These are phyloP conservation scores for Synaphobranchus kaupii DNA, from an alignment of 2,797 vertebrate species.

Conservation along the genomic window DNA sequence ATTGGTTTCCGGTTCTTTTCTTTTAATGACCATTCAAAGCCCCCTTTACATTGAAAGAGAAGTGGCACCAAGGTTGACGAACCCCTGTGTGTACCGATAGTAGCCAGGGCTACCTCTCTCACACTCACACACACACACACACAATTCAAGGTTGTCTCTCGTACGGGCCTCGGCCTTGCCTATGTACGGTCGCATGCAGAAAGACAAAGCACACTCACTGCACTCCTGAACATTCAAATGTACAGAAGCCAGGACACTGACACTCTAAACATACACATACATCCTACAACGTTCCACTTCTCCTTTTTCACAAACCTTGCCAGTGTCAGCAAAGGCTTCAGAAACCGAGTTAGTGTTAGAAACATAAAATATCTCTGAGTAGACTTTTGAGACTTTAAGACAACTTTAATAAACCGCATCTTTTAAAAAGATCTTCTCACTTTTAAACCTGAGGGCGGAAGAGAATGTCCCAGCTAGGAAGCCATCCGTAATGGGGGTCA, in stretches of 20 bases:
- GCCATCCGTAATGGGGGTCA: neutral
- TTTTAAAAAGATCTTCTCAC: neutral
- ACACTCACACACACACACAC: neutral
- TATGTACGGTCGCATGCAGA: neutral
- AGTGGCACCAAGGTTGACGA: neutral
- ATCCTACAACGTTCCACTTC: neutral
- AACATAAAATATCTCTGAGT: neutral
- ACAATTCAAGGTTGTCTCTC: neutral
- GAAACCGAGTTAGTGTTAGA: neutral
- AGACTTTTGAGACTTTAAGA: neutral
- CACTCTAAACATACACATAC: neutral
- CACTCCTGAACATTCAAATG: neutral
- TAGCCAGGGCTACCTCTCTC: neutral
- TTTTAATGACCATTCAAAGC: neutral
- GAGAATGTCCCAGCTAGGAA: neutral
- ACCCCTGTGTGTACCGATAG: neutral
- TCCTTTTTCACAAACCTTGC: neutral
- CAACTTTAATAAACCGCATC: neutral
- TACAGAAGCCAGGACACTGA: neutral
- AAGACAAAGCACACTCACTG: neutral
- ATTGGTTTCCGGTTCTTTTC: neutral
- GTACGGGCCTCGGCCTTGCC: neutral
- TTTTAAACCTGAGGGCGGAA: neutral
- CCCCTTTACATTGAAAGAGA: neutral
- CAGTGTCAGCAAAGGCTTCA: neutral